Evolutionary conservation across 1,140 invertebrate species (phyloP), one percentile per base, ranked within the genome.

Genomic region (Psilanteris sp.): DNA sequence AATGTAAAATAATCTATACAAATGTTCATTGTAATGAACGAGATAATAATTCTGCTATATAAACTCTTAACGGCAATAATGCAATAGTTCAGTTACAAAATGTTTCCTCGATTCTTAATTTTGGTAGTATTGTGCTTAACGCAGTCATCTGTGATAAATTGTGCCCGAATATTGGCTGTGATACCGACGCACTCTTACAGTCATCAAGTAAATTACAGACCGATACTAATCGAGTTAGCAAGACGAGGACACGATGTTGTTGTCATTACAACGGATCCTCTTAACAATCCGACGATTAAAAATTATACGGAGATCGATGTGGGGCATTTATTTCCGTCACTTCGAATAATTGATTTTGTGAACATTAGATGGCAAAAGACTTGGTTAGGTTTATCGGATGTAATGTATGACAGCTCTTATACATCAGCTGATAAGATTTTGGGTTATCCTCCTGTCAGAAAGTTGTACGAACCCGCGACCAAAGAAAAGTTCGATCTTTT

Each of bases 141-240:
- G 7, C 48, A 44, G 9, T 1, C 5, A 1, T 5, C 14, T 2
- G 22, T 24, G n/a, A 29, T 41, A 31, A 15, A 11, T 13, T 26
- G n/a, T 18, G 36, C 36, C n/a, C 84, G 79, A 44, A 92, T 92
- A 50, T 75, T 92, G 9, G 88, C 83, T 0, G 75, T 90, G 0
- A 81, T 90, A 32, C 83, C 90, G 2, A 82, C 81, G 5, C 83
- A 90, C 0, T 89, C 89, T 0, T 85, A 89, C 36, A 92, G 91
- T 67, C 91, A 92, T 77, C 90, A 91, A 81, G 78, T 90, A 2
- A 87, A 90, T 0, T 90, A 87, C 52, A 83, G 62, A 61, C 80
- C 77, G 20, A 57, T 89, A 67, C 85, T 81, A 62, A 80, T 67
- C 1, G 79, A 80, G 16, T 34, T 90, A 22, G 79, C 78, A 0